Evolutionary conservation across 2,888 invertebrate species (phyloP).

Genomic region (Atrina japonica): DNA sequence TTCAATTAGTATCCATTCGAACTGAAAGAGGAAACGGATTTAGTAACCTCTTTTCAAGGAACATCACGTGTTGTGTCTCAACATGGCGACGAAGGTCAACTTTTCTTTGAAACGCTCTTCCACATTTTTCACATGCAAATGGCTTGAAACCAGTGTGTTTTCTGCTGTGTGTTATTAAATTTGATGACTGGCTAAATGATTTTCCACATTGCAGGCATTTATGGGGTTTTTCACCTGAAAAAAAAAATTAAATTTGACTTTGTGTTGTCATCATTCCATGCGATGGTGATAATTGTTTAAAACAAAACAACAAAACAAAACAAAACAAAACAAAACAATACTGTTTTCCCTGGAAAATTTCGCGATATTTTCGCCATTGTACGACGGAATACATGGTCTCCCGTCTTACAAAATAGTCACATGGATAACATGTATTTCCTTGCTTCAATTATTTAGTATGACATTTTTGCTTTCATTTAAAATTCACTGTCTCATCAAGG

Average conservation of each 20-base stretch:
- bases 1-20: no score
- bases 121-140: conserved; percentile 97
- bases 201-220: conserved; percentile 99
- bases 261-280: not conserved
- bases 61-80: conserved; percentile 85
- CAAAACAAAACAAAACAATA: no score
- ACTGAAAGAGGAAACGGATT: conserved; percentile 28
- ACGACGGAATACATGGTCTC: no score
- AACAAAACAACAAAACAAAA: not conserved
- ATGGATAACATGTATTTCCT: no score
- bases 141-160: conserved; percentile 99
- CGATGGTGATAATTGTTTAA: not conserved
- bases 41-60: conserved; percentile 48
- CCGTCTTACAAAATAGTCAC: no score
- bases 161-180: conserved; percentile 95
- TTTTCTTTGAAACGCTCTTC: conserved; percentile 89
- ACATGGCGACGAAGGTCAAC: conserved; percentile 96
- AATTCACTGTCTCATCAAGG: no score
- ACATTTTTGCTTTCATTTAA: no score
- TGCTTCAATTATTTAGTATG: no score
- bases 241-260: not conserved
- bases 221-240: conserved; percentile 97
- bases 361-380: no score
- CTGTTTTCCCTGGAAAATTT: no score
- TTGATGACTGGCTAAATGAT: conserved; percentile 98